A percentile compares a stretch with the other conserved stretches of the same genome.
phyloP scores from a whole-genome alignment of 2,113 vertebrate species.

The Sceloporus tristichus region DNA sequence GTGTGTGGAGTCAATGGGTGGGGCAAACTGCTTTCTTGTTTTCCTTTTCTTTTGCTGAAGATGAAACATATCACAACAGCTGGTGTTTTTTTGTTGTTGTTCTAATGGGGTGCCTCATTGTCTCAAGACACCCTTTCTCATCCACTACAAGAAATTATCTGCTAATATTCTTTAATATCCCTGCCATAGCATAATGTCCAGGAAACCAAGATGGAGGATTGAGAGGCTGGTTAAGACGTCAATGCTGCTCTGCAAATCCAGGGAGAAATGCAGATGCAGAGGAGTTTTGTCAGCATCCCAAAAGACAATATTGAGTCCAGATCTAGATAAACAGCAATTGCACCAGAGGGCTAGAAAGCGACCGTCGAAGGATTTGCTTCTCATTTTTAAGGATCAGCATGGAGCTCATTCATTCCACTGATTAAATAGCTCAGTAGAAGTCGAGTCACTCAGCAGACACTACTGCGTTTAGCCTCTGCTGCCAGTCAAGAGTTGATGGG shows the following conservation, averaged over 20 bases:
- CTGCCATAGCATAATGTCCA: too few relatives aligned
- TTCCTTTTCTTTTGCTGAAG: too few relatives aligned
- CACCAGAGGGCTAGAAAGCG: not conserved
- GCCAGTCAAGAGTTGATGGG: constrained; percentile 75
- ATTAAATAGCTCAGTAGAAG: constrained; percentile 66
- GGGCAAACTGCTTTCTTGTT: too few relatives aligned
- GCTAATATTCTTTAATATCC: too few relatives aligned
- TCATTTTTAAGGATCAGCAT: constrained; percentile 66
- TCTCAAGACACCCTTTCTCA: too few relatives aligned
- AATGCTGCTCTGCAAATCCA: not conserved
- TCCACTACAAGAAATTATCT: too few relatives aligned
- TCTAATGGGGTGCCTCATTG: too few relatives aligned
- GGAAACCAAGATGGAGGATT: too few relatives aligned
- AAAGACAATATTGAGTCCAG: constrained; percentile 29
- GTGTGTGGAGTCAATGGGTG: too few relatives aligned
- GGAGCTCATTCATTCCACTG: constrained; percentile 65
- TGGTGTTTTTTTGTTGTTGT: too few relatives aligned
- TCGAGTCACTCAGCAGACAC: constrained; percentile 71
- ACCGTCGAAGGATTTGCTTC: constrained; percentile 37
- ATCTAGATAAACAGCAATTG: constrained; percentile 49
- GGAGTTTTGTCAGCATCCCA: not conserved
- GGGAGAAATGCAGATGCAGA: not conserved
- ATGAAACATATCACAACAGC: too few relatives aligned
- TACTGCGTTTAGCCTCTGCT: constrained; percentile 64
- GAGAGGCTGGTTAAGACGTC: too few relatives aligned